Conservation (phyloP, 2,797 vertebrate species). For the Xenops minutus region DNA sequence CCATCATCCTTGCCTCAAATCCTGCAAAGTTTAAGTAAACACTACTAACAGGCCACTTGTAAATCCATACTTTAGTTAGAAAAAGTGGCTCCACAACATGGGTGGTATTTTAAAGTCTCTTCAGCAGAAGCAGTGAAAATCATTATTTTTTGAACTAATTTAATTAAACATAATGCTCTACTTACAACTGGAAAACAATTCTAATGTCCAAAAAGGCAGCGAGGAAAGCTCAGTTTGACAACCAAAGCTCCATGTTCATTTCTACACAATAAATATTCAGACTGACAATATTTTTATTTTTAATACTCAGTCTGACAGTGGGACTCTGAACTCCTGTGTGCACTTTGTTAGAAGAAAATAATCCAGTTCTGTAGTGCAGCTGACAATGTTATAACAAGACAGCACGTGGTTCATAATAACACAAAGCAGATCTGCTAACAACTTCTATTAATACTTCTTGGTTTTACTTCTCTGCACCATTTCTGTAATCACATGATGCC, state of each 20-base stretch:
- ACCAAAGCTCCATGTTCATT: background rate
- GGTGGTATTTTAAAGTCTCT: background rate
- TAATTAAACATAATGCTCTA: background rate
- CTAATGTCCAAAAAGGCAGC: background rate
- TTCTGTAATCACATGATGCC: background rate
- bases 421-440: background rate
- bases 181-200: background rate
- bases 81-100: background rate
- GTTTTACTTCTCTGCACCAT: background rate
- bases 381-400: background rate
- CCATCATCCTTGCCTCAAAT: background rate
- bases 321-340: background rate
- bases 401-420: background rate
- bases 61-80: background rate
- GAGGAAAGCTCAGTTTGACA: background rate
- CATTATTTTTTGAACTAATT: background rate
- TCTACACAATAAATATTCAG: background rate
- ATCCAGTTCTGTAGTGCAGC: background rate
- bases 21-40: background rate
- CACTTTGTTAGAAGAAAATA: background rate
- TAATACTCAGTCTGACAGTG: background rate
- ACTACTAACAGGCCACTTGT: background rate
- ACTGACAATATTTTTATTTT: background rate
- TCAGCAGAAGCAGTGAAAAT: background rate
- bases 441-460: background rate